Percentiles rank a stretch among this genome's conserved stretches.
Evolutionary conservation across 2,888 invertebrate species (phyloP).

Genomic region (Eumacrocentrus americanus): DNA sequence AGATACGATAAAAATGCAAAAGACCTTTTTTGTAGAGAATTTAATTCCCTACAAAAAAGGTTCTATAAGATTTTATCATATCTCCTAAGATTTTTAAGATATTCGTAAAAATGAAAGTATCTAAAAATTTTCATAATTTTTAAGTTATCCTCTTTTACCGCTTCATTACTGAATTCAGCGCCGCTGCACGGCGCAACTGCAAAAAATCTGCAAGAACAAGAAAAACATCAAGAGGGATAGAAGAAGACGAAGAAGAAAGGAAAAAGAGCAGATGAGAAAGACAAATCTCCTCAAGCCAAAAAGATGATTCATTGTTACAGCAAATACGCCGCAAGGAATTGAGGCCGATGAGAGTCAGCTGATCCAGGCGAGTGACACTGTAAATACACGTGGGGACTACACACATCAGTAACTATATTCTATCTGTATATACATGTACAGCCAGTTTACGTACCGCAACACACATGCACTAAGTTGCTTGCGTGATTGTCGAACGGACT

Average conservation of each 20-base stretch:
- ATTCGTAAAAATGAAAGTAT: no score
- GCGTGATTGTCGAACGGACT: slow-evolving; percentile 32
- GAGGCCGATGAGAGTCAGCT: slow-evolving; percentile 24
- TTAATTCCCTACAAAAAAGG: no score
- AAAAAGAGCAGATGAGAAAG: neutral
- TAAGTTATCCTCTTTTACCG: no score
- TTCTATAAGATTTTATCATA: no score
- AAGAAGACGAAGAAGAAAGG: neutral
- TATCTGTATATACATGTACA: slow-evolving; percentile 5
- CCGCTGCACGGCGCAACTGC: neutral
- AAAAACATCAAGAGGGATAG: neutral
- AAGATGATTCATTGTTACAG: slow-evolving; percentile 14
- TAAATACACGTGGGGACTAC: slow-evolving; percentile 7
- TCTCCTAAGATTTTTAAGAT: no score
- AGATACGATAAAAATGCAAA: no score
- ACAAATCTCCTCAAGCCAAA: slow-evolving; percentile 1
- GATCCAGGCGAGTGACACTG: slow-evolving; percentile 22
- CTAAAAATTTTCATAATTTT: no score
- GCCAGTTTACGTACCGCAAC: neutral
- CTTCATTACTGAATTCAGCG: no score
- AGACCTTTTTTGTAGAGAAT: no score
- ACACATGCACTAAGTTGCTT: slow-evolving; percentile 23
- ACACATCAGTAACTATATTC: no score
- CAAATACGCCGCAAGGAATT: slow-evolving; percentile 13
- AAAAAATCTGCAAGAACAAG: neutral